These are phyloP conservation scores for Phrynocephalus versicolor DNA, from an alignment of 2,113 vertebrate genomes.

Conservation along the genomic window DNA sequence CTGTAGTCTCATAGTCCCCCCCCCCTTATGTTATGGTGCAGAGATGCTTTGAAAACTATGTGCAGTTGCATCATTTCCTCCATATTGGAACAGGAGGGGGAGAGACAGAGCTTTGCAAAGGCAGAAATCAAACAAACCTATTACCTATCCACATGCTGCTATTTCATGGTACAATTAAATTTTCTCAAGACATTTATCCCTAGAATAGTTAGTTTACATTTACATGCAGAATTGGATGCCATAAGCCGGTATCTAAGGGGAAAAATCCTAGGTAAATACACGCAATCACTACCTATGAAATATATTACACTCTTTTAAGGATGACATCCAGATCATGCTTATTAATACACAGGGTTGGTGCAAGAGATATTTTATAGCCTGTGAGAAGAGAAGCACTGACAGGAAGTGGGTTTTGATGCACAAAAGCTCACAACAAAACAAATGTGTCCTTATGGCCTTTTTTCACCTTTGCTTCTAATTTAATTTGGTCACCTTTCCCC, in stretches of 20 bases:
- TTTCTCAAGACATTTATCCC: neutral
- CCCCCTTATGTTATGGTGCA: neutral
- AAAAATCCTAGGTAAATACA: neutral
- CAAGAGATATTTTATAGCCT: no score
- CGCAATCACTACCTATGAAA: neutral
- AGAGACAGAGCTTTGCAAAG: conserved; percentile 1
- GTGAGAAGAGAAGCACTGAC: no score
- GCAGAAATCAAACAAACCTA: neutral
- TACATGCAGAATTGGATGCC: neutral
- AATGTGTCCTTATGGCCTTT: no score
- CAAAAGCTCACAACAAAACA: no score
- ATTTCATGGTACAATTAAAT: neutral
- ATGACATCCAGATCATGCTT: neutral
- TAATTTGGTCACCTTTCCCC: no score
- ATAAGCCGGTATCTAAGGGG: no score
- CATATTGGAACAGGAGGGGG: neutral
- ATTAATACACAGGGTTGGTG: no score
- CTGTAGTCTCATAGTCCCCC: neutral
- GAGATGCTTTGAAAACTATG: neutral
- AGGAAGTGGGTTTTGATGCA: no score
- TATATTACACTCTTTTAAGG: neutral
- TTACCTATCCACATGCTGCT: conserved; percentile 1
- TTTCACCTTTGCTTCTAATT: no score
- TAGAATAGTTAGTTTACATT: neutral
- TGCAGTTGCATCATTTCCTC: neutral